phyloP scores from a whole-genome alignment of 2,888 invertebrate species.

The Abrostola tripartita region DNA sequence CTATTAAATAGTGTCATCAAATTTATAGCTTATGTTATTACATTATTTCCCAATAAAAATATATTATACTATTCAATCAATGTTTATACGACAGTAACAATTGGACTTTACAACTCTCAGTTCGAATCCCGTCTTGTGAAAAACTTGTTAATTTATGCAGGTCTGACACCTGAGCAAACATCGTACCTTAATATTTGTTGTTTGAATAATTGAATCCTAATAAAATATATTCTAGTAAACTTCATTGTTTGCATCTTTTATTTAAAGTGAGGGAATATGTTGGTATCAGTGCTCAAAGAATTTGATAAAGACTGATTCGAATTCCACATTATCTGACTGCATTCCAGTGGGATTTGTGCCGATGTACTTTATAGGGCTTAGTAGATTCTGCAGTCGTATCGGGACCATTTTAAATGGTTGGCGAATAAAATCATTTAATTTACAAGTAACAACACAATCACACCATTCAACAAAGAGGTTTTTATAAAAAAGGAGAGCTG shows the following conservation, averaged over 20 bases:
- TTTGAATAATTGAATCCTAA: constrained; percentile 48
- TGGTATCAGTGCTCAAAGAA: neutral
- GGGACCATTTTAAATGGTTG: too few relatives aligned
- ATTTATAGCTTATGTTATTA: neutral
- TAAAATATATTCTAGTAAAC: constrained; percentile 17
- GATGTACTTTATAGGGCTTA: too few relatives aligned
- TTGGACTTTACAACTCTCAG: constrained; percentile 18
- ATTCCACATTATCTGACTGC: too few relatives aligned
- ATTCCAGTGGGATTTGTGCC: too few relatives aligned
- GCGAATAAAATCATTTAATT: too few relatives aligned
- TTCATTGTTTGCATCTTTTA: constrained; percentile 1
- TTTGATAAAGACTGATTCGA: neutral
- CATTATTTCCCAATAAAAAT: neutral
- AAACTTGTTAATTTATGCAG: constrained; percentile 44
- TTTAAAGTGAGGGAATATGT: neutral
- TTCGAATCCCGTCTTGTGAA: constrained; percentile 20
- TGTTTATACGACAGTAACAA: constrained; percentile 11
- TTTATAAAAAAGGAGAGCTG: too few relatives aligned
- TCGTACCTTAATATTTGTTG: constrained; percentile 36
- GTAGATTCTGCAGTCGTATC: too few relatives aligned
- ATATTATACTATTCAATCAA: neutral
- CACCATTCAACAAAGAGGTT: too few relatives aligned
- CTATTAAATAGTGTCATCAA: neutral
- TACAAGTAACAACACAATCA: too few relatives aligned
- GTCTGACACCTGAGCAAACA: constrained; percentile 51